Evolutionary conservation across 2,888 invertebrate species (phyloP).

Genomic region (Yponomeuta malinellus): DNA sequence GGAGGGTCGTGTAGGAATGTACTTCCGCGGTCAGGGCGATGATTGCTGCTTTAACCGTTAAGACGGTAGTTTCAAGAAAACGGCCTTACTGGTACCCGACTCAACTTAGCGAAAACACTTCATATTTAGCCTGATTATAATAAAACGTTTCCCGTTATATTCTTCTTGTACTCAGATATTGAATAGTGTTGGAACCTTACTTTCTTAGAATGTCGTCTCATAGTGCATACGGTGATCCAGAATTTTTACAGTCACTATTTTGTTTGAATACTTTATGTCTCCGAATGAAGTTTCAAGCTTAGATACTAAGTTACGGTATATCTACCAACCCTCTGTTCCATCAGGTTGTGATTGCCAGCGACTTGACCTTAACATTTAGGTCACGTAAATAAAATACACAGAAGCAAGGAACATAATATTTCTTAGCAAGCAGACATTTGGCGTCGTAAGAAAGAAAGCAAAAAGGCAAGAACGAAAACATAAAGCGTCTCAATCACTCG

Average conservation of each 20-base stretch:
- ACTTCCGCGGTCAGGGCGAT: slow-evolving; percentile 23
- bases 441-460: slow-evolving; percentile 11
- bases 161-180: slow-evolving; percentile 24
- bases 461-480: slow-evolving; percentile 32
- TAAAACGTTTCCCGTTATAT: slow-evolving; percentile 34
- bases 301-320: too few relatives aligned
- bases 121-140: slow-evolving; percentile 40
- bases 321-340: neutral
- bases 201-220: neutral
- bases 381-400: slow-evolving; percentile 1
- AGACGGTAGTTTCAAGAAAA: slow-evolving; percentile 45
- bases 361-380: neutral
- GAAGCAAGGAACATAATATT: neutral
- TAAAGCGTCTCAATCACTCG: slow-evolving; percentile 48
- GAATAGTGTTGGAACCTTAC: slow-evolving; percentile 30
- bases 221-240: too few relatives aligned
- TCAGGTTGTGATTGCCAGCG: neutral
- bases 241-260: too few relatives aligned
- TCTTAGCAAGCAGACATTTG: neutral
- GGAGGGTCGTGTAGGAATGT: neutral
- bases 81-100: slow-evolving; percentile 29
- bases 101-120: slow-evolving; percentile 33
- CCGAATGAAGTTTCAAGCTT: too few relatives aligned
- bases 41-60: slow-evolving; percentile 46
- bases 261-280: too few relatives aligned